These are phyloP conservation scores for Bambusicola thoracicus DNA, from an alignment of 2,113 vertebrate species.

Conservation along the genomic window DNA sequence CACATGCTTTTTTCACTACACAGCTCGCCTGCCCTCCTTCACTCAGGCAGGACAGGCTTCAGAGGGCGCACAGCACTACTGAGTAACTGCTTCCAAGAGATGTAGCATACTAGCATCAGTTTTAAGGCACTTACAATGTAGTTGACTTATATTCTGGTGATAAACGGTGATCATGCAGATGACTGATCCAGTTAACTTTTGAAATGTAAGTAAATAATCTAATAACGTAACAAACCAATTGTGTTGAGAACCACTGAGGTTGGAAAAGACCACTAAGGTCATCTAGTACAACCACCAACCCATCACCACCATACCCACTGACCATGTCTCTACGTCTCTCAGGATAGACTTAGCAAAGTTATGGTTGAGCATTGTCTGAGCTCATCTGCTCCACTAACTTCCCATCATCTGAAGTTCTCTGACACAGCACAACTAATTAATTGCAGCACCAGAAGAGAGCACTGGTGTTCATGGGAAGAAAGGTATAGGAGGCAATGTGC, in stretches of 20 bases:
- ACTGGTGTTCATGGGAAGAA: background rate
- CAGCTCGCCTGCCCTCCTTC: background rate
- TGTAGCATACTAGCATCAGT: background rate
- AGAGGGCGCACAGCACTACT: background rate
- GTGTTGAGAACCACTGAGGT: background rate
- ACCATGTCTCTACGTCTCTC: too few relatives aligned
- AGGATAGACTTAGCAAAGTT: background rate
- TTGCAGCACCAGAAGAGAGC: background rate
- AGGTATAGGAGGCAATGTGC: background rate
- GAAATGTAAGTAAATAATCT: background rate
- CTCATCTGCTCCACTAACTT: background rate
- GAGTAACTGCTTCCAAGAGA: background rate
- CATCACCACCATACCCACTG: too few relatives aligned
- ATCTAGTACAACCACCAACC: too few relatives aligned
- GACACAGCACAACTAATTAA: background rate
- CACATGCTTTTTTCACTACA: conserved; percentile 10
- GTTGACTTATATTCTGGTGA: background rate
- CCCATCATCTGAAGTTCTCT: background rate
- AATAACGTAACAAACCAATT: background rate
- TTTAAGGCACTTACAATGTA: background rate
- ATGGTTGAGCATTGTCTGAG: too few relatives aligned
- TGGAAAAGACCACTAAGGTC: too few relatives aligned
- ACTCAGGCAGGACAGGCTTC: background rate
- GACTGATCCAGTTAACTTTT: background rate
- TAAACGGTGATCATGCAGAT: background rate